Evolutionary conservation across 2,797 vertebrate genomes (phyloP), one percentile per base, ranked within the genome.

Genomic region (Pyrrhura leucotis): DNA sequence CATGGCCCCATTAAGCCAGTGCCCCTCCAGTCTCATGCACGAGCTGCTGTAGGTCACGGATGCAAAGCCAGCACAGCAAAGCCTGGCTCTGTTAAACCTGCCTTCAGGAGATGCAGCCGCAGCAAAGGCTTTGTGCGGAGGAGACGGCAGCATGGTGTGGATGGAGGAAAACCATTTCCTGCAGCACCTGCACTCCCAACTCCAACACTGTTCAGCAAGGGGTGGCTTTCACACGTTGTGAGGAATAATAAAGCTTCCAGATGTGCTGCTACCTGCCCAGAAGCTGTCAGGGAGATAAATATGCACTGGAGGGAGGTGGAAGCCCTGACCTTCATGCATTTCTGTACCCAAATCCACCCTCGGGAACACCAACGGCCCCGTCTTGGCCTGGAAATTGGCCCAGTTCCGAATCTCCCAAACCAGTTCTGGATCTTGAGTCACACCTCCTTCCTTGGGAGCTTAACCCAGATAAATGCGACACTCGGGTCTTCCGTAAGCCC

Each of bases 351-450:
- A n/a, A 89, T 13, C 71, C 37, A 45, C 73, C 67, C 76, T 18
- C 6, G 78, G 90, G 86, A 82, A 73, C 61, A 81, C 31, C 51
- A 45, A 44, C 2, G 5, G 44, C 50, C 83, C 68, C 1, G 0
- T 51, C 73, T 39, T 96, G 90, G 84, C 96, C 95, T 95, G 94
- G 84, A 96, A 96, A 95, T 19, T 95, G 94, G 67, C 96, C 95
- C 87, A 94, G 81, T 96, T 96, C 80, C 67, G 56, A 80, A 77
- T 79, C 83, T 67, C 84, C 53, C 77, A 63, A 80, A 73, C 78
- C 90, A 93, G 72, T 53, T 85, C 75, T 85, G 83, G 67, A 68
- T 93, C 39, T 56, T 71, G 63, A 81, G 62, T 68, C 82, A 67
- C 85, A 73, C 26, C 20, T 62, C 51, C 8, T 89, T 90, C 51